Base-by-base conservation (phyloP, 1,140 invertebrate genomes). In the Orchestia grillus region DNA sequence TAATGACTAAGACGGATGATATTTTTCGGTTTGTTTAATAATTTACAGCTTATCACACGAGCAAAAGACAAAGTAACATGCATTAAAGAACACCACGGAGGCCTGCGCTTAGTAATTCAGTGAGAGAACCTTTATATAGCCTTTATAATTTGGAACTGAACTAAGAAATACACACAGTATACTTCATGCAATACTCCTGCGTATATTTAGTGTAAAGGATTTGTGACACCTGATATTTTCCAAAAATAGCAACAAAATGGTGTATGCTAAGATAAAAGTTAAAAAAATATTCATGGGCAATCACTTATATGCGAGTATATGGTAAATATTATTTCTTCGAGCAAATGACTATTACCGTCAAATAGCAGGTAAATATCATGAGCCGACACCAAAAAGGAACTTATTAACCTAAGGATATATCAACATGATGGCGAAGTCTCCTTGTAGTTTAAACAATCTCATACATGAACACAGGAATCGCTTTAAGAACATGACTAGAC, bases 1-100 rank as follows among this genome's bases (percentile, higher is more conserved):
- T 94, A 45, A 94, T 94, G 92, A 94, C 92, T 94, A 94, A 45
- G 44, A 94, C 40, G 44, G 47, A 44, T 90, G n/a, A 90, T 90
- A 77, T 77, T 77, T 28, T 77, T 28, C 11, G 62, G 62, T 77
- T 77, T 77, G 62, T 36, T 77, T 28, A 8, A 36, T 77, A 77
- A 77, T 77, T 77, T 77, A 77, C 62, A 77, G 62, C 62, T 77
- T 77, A 77, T 77, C 62, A 23, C 28, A 77, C 28, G 28, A 23
- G 62, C 1, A 77, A 77, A 77, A 77, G 11, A 36, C 47, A 53
- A 36, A 77, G 62, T 77, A 28, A 3, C 28, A 77, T 77, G 28
- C 62, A 77, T 23, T 77, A 3, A 36, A 77, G 28, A 77, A 77
- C 15, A 77, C 11, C 15, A 15, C 62, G 62, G 62, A 77, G 62